Evolutionary conservation across 2,888 invertebrate species (phyloP).

Genomic region (Electrophaes corylata): DNA sequence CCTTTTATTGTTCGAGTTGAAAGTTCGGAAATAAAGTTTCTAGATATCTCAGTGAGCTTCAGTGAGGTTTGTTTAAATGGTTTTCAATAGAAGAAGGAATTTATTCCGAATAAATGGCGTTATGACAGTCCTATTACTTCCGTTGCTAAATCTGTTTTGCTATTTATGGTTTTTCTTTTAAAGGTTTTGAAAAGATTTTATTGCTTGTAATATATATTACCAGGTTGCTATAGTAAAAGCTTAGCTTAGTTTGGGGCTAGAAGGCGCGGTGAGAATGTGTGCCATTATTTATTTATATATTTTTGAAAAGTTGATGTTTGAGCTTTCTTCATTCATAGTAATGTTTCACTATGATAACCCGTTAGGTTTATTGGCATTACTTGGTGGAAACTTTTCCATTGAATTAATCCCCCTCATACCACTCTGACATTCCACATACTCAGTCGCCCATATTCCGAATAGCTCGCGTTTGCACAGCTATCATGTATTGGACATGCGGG

Average conservation of each 20-base stretch:
- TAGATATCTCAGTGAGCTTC: conserved; percentile 29
- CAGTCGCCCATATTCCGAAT: conserved; percentile 1
- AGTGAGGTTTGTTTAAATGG: conserved; percentile 31
- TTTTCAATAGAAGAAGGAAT: conserved; percentile 34
- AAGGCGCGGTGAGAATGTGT: no score
- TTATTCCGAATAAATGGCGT: conserved; percentile 31
- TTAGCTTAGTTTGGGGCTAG: no score
- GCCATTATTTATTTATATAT: no score
- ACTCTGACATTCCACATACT: neutral
- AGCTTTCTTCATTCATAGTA: no score
- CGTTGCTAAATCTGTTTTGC: neutral
- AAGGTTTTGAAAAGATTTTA: no score
- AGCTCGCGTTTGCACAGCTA: conserved; percentile 12
- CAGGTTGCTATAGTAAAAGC: no score
- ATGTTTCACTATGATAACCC: neutral
- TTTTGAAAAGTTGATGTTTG: no score
- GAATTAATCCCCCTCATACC: neutral
- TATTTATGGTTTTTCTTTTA: no score
- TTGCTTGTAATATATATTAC: no score
- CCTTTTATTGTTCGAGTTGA: conserved; percentile 25
- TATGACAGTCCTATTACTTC: conserved; percentile 29
- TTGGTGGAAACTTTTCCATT: neutral
- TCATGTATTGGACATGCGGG: conserved; percentile 11
- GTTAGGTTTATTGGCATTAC: neutral
- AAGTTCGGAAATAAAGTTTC: conserved; percentile 31